Evolutionary conservation across 2,888 invertebrate genomes (phyloP).

Genomic region (Polydesmus complanatus): DNA sequence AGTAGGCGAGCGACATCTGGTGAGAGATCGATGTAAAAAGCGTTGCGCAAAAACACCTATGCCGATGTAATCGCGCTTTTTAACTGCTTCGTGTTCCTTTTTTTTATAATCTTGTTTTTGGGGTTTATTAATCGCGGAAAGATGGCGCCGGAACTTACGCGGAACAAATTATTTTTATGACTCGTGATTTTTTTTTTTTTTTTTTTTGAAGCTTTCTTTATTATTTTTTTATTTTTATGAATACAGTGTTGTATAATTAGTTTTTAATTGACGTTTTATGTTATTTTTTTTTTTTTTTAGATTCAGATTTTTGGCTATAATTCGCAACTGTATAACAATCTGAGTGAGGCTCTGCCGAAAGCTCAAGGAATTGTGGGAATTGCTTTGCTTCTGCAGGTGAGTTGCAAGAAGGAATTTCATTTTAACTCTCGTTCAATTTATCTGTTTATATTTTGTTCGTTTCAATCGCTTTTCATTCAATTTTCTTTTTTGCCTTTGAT

Average conservation of each 20-base stretch:
- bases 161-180: too few relatives aligned
- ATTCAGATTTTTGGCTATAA: slow-evolving; percentile 95
- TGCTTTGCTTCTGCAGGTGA: slow-evolving; percentile 86
- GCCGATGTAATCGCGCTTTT: neutral
- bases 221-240: neutral
- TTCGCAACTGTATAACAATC: slow-evolving; percentile 88
- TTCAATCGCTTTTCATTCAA: too few relatives aligned
- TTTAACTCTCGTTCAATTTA: too few relatives aligned
- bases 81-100: neutral
- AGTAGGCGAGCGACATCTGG: neutral
- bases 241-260: neutral
- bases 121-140: neutral
- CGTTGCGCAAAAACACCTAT: neutral
- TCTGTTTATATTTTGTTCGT: too few relatives aligned
- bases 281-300: slow-evolving; percentile 44
- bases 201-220: too few relatives aligned
- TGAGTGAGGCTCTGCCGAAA: slow-evolving; percentile 88
- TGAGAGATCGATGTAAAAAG: neutral
- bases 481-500: too few relatives aligned
- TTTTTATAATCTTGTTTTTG: neutral
- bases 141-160: neutral
- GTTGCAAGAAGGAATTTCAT: slow-evolving; percentile 20
- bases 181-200: too few relatives aligned
- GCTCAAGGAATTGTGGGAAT: slow-evolving; percentile 94
- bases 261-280: neutral